These are phyloP conservation scores for Caerostris darwini DNA, from an alignment of 1,140 invertebrate genomes.

Conservation along the genomic window DNA sequence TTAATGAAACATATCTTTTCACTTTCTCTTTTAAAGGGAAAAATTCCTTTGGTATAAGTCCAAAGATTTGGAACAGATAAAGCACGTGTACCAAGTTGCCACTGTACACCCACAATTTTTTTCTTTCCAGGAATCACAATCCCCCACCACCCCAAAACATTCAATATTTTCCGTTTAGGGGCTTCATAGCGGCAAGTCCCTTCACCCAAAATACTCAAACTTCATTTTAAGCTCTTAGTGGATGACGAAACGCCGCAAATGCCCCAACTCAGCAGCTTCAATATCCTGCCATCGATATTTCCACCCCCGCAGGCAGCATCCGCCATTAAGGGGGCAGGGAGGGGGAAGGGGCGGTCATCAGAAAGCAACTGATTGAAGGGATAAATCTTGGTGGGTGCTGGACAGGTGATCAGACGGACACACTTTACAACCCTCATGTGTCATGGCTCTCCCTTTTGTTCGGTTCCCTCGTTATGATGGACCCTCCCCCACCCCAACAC, in stretches of 20 bases:
- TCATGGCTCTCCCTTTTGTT: slow-evolving; percentile 64
- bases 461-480: slow-evolving; percentile 40
- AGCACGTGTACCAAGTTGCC: no score
- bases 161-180: background rate
- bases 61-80: no score
- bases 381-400: slow-evolving; percentile 69
- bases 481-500: background rate
- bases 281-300: slow-evolving; percentile 41
- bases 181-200: background rate
- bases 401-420: slow-evolving; percentile 74
- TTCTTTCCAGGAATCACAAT: no score
- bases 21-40: no score
- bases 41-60: no score
- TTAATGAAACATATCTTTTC: no score
- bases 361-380: slow-evolving; percentile 71
- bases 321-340: slow-evolving; percentile 30
- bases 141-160: no score
- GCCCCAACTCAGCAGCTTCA: slow-evolving; percentile 56
- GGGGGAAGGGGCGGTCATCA: slow-evolving; percentile 52
- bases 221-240: slow-evolving; percentile 35
- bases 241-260: slow-evolving; percentile 58
- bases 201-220: background rate
- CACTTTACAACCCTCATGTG: slow-evolving; percentile 66
- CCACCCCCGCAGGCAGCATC: background rate
- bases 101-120: no score